Evolutionary conservation across 1,140 invertebrate species (phyloP).

Genomic region (Dryas iulia): DNA sequence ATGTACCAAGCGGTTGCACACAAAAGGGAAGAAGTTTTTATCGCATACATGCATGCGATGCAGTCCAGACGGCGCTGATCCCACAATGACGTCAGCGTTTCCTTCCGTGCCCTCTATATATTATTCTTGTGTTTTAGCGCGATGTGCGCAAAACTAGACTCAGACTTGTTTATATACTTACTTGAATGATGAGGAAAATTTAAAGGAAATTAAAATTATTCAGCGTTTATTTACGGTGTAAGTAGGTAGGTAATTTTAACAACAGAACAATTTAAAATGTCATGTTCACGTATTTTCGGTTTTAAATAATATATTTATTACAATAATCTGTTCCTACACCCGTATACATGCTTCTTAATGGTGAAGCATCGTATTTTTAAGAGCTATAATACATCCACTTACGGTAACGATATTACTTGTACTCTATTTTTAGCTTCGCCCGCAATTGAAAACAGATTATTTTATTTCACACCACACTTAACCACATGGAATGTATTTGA

Average conservation of each 20-base stretch:
- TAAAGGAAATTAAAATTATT: neutral
- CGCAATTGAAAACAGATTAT: no score
- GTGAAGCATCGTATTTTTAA: no score
- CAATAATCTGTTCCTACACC: no score
- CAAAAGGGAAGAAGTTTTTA: neutral
- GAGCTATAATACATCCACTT: neutral
- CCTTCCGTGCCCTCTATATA: constrained; percentile 43
- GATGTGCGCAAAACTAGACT: neutral
- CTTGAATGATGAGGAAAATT: neutral
- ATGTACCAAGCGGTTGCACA: neutral
- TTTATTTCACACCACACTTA: no score
- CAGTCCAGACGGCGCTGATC: constrained; percentile 43
- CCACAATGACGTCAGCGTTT: constrained; percentile 51
- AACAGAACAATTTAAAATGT: no score
- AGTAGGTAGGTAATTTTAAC: neutral
- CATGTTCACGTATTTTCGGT: no score
- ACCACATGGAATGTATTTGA: no score
- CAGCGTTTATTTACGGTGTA: neutral
- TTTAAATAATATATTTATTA: no score
- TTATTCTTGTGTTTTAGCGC: constrained; percentile 17
- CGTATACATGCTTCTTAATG: no score
- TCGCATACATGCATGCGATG: neutral
- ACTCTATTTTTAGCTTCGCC: no score
- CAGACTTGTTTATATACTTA: neutral
- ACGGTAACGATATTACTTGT: neutral